A percentile compares a stretch with the other conserved stretches of the same genome.
phyloP scores from a whole-genome alignment of 2,888 invertebrate genomes.

The Tolmerus cingulatus region DNA sequence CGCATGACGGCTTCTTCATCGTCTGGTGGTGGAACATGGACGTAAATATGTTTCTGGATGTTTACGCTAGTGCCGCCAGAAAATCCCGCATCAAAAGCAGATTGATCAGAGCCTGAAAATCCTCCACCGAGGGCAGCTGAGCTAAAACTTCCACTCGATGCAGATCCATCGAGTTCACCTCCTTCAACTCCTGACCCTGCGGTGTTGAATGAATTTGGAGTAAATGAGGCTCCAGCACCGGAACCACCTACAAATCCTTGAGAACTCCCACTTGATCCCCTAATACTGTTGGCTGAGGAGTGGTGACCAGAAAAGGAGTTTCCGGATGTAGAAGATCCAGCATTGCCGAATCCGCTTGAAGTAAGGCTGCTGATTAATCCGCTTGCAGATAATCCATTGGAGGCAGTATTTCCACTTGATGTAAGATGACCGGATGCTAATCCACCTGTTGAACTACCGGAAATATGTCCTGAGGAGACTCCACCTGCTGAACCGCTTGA shows the following conservation, averaged over 20 bases:
- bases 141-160: not conserved
- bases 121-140: constrained; percentile 1
- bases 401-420: not conserved
- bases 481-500: not conserved
- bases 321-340: not conserved
- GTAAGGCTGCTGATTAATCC: not conserved
- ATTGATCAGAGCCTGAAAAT: constrained; percentile 29
- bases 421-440: not conserved
- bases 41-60: constrained; percentile 86
- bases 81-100: not conserved
- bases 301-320: not conserved
- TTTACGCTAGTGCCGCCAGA: constrained; percentile 62
- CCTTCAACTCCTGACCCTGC: constrained; percentile 53
- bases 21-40: constrained; percentile 86
- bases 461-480: not conserved
- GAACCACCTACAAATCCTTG: constrained; percentile 54
- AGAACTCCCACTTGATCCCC: not conserved
- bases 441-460: not conserved
- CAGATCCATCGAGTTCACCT: constrained; percentile 55
- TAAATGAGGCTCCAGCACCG: constrained; percentile 48
- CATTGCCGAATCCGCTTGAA: not conserved
- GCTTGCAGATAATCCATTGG: not conserved
- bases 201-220: constrained; percentile 46
- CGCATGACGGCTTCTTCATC: constrained; percentile 74
- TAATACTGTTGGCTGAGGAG: not conserved